phyloP scores from a whole-genome alignment of 1,140 invertebrate genomes.

The Uloborus diversus region DNA sequence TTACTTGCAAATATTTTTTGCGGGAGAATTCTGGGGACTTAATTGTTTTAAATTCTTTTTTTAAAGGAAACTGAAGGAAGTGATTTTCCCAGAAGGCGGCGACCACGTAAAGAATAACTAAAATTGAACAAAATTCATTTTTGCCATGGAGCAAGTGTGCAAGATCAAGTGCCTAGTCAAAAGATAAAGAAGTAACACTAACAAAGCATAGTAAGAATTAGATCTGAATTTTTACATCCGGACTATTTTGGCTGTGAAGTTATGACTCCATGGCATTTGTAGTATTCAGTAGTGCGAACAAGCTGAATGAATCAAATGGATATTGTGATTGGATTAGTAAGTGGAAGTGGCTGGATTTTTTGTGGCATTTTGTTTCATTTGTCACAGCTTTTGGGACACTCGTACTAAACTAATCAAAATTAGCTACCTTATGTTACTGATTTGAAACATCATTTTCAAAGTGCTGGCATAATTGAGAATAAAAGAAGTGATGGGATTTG shows the following conservation, averaged over 20 bases:
- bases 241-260: constrained; percentile 16
- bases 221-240: constrained; percentile 22
- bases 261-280: constrained; percentile 20
- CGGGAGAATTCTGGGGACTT: neutral
- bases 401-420: no score
- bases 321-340: neutral
- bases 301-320: no score
- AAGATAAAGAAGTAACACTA: constrained; percentile 8
- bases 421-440: no score
- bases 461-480: no score
- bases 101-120: constrained; percentile 55
- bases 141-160: neutral
- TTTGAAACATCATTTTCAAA: no score
- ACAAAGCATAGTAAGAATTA: constrained; percentile 9
- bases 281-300: no score
- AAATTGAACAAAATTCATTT: constrained; percentile 5
- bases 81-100: constrained; percentile 43
- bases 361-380: no score
- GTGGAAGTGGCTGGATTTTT: no score
- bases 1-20: no score
- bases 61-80: constrained; percentile 24
- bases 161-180: constrained; percentile 54
- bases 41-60: neutral
- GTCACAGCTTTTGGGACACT: no score
- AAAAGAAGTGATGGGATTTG: no score